Evolutionary conservation across 2,888 invertebrate genomes (phyloP), one percentile per base, ranked within the genome.

Genomic region (Doris montereyensis): DNA sequence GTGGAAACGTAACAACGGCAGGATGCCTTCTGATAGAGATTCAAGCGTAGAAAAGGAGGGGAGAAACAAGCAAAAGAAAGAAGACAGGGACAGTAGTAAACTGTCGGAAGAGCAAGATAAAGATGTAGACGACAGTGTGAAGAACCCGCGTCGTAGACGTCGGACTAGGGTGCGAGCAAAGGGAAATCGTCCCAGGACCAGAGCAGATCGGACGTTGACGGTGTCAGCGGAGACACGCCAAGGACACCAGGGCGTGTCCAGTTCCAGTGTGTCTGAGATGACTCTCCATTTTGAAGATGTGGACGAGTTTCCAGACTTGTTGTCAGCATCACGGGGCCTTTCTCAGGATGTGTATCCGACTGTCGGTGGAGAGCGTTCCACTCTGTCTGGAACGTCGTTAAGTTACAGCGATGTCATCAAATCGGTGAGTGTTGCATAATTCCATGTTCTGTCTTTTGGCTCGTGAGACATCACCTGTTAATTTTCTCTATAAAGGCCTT

Each of bases 211-310:
- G n/a, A n/a, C n/a, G n/a, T n/a, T n/a, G n/a, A n/a, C n/a, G n/a
- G n/a, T n/a, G 77, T 79, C 21, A 83, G 81, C 32, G 80, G 81
- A 34, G 84, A 79, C 1, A 65, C 78, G 68, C 79, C 80, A 13
- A 79, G 70, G 5, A 34, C 81, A 81, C 24, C 72, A 70, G 30
- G 77, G 81, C 8, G 30, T 79, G 3, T 81, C 82, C 28, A 82
- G 78, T 58, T 83, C 82, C 26, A 82, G 79, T 70, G 78, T 81
- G 35, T 83, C 83, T 3, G 79, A 75, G 58, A 78, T 24, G 74
- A 79, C 80, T 5, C 78, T 90, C 73, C 88, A 89, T 78, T 90
- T 90, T 81, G 89, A 90, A 68, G 89, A 90, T 79, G 89, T 88
- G 34, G 86, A 87, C 21, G 90, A 90, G 81, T 90, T 90, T 79